Evolutionary conservation across 2,113 vertebrate genomes (phyloP), one percentile per base, ranked within the genome.

Genomic region (Polypterus bichir): DNA sequence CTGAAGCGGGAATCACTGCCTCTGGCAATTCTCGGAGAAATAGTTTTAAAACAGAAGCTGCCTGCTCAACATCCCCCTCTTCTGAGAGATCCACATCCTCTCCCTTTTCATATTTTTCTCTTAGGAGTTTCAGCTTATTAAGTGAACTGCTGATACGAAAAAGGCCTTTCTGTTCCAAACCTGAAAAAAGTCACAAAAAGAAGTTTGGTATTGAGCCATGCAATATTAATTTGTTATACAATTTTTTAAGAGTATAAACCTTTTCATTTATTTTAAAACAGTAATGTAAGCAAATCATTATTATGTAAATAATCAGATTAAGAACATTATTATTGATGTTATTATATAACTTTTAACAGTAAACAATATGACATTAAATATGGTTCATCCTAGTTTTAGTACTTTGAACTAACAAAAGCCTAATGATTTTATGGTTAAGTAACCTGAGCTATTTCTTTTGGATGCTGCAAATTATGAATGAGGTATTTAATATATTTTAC

Each of bases 41-140:
- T 9, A 87, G 81, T 71, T 91, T 91, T 59, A 92, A 76, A 5
- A 91, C 79, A 2, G 85, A 85, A 9, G 88, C 84, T 59, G 87
- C 83, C n/a, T 79, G 83, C 63, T 82, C 68, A 56, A 88, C 72
- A 54, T 91, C 87, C 47, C 71, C 78, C 48, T 86, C 83, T 4
- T 64, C 71, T 62, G 76, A 11, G 59, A 90, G 73, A 51, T 83
- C 78, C 65, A 89, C 73, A 51, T 66, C 52, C 65, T 86, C 78
- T 11, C 85, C 85, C 27, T 47, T 46, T 60, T 89, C 79, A 70
- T 84, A 89, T 48, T 75, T 78, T 71, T 76, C 66, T 66, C 78
- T 89, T 66, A 92, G 45, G 51, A 70, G 70, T 57, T 72, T 76
- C 62, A 81, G 72, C 65, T 76, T 81, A 4, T 70, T 73, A 60